Evolutionary conservation across 2,797 vertebrate genomes (phyloP).

Genomic region (Enteromius thamalakanensis): DNA sequence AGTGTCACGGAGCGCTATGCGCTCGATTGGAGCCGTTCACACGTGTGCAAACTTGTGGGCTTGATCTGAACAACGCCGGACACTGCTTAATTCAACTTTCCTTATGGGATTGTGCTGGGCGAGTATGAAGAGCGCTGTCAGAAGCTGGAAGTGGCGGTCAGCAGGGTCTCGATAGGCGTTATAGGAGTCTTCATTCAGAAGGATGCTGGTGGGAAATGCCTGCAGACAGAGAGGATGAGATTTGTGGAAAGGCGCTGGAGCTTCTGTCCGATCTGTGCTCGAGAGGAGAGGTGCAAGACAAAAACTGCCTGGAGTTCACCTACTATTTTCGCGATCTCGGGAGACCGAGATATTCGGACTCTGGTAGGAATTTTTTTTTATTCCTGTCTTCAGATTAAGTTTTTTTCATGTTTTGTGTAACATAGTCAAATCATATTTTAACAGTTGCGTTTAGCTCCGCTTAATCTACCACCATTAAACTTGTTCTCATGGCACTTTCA

Average conservation of each 20-base stretch:
- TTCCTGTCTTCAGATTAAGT: not conserved
- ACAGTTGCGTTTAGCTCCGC: not conserved
- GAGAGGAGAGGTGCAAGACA: conserved; percentile 92
- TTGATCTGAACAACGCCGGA: conserved; percentile 11
- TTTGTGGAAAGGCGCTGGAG: conserved; percentile 97
- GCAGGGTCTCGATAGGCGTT: conserved; percentile 54
- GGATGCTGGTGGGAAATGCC: conserved; percentile 99
- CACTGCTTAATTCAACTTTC: conserved; percentile 24
- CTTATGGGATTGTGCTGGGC: conserved; percentile 15
- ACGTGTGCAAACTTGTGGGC: not conserved
- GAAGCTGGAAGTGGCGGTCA: conserved; percentile 22
- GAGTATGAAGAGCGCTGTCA: conserved; percentile 41
- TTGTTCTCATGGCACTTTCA: not conserved
- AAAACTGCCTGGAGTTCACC: conserved; percentile 94
- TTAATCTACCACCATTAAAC: not conserved
- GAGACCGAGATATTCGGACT: conserved; percentile 90
- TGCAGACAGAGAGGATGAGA: conserved; percentile 97
- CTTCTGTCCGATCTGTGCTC: conserved; percentile 95
- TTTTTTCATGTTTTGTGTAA: not conserved
- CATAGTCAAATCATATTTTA: not conserved
- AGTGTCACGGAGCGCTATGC: conserved; percentile 19
- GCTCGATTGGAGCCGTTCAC: not conserved
- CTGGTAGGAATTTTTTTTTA: conserved; percentile 78
- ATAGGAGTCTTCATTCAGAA: conserved; percentile 77
- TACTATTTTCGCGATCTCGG: conserved; percentile 93